Evolutionary conservation across 1,140 invertebrate genomes (phyloP).

Genomic region (Acromyrmex charruanus): DNA sequence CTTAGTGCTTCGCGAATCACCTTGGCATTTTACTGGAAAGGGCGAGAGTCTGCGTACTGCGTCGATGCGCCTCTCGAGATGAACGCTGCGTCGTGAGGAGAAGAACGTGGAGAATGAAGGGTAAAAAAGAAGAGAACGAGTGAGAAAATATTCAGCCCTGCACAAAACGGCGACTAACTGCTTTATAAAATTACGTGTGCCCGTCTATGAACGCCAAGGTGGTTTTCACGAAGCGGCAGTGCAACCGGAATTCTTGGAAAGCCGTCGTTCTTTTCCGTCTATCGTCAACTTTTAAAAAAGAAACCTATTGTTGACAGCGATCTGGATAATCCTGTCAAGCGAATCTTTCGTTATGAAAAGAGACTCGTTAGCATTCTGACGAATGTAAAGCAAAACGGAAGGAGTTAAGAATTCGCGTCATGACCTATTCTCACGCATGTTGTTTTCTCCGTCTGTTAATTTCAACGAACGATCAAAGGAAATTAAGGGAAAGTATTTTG

Average conservation of each 20-base stretch:
- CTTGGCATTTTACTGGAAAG: slow-evolving; percentile 45
- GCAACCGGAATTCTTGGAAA: slow-evolving; percentile 42
- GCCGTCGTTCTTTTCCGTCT: background rate
- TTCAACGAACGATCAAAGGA: background rate
- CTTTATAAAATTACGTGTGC: slow-evolving; percentile 67
- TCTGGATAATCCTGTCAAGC: slow-evolving; percentile 19
- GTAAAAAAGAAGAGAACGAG: background rate
- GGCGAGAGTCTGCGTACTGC: background rate
- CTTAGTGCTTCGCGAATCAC: slow-evolving; percentile 56
- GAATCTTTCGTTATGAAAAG: background rate
- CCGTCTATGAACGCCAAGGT: background rate
- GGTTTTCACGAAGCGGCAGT: slow-evolving; percentile 33
- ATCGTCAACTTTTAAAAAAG: background rate
- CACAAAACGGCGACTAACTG: slow-evolving; percentile 51
- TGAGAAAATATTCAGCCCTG: slow-evolving; percentile 45
- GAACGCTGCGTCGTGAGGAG: slow-evolving; percentile 18
- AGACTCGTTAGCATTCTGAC: background rate
- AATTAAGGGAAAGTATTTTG: background rate
- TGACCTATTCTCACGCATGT: background rate
- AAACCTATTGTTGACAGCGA: background rate
- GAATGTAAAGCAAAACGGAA: background rate
- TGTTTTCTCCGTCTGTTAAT: background rate
- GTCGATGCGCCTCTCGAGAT: slow-evolving; percentile 6
- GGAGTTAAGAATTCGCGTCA: background rate
- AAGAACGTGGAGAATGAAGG: background rate